Conservation (phyloP, 2,113 vertebrate genomes). For the Gadus macrocephalus region DNA sequence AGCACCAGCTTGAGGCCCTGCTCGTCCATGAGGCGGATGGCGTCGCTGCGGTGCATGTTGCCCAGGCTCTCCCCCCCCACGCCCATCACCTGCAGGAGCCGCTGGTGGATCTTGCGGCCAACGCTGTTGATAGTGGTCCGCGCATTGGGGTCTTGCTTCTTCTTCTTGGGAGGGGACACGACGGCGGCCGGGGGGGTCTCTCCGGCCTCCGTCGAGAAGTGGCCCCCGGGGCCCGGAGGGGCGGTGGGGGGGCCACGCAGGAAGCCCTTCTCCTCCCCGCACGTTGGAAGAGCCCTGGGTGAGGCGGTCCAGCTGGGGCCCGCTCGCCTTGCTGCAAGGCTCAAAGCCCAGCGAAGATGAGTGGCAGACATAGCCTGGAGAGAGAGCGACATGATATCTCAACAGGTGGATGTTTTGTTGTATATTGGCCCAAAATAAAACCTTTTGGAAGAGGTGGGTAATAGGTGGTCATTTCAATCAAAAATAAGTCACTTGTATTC, state of each 20-base stretch:
- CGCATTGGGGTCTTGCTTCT: conserved; percentile 46
- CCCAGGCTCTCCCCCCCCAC: conserved; percentile 80
- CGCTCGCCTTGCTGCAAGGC: conserved; percentile 14
- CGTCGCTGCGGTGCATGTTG: conserved; percentile 78
- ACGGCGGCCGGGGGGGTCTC: conserved; percentile 10
- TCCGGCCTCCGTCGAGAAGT: conserved; percentile 58
- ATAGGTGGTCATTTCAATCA: too few relatives aligned
- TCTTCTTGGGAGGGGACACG: conserved; percentile 46
- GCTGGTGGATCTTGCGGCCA: conserved; percentile 81
- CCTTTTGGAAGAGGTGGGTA: too few relatives aligned
- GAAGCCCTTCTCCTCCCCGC: neutral
- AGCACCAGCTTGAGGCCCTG: conserved; percentile 77
- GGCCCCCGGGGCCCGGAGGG: conserved; percentile 16
- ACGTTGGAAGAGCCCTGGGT: conserved; percentile 2
- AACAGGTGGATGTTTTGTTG: too few relatives aligned
- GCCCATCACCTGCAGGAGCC: conserved; percentile 74
- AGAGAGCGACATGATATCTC: neutral
- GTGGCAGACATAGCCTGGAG: conserved; percentile 61
- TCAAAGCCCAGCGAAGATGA: conserved; percentile 53
- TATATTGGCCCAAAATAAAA: too few relatives aligned
- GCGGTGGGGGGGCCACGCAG: neutral
- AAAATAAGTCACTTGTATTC: too few relatives aligned
- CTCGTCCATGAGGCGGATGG: conserved; percentile 79
- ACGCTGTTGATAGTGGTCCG: conserved; percentile 61
- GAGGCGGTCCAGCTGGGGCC: conserved; percentile 12